A percentile compares a stretch with the other conserved stretches of the same genome.
phyloP scores from a whole-genome alignment of 1,140 invertebrate species.

The Leptinotarsa texana region DNA sequence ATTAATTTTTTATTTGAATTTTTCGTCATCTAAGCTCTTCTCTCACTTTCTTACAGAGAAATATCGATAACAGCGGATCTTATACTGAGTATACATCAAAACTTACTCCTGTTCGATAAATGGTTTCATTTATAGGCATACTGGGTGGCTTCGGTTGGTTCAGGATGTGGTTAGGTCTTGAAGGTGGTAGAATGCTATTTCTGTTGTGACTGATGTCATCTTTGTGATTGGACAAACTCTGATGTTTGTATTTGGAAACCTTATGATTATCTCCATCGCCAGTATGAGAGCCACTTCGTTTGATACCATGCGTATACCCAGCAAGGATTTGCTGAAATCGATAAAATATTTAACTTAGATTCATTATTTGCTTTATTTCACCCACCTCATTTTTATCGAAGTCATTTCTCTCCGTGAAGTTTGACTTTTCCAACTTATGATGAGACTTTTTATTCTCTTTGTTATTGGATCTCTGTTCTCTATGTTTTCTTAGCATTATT shows the following conservation, averaged over 20 bases:
- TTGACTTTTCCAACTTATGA: slow-evolving; percentile 44
- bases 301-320: slow-evolving; percentile 57
- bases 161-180: slow-evolving; percentile 15
- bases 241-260: slow-evolving; percentile 59
- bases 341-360: too few relatives aligned
- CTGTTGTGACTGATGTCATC: slow-evolving; percentile 16
- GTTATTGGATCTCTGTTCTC: slow-evolving; percentile 63
- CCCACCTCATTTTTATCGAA: slow-evolving; percentile 40
- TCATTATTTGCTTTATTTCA: not conserved
- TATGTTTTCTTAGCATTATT: slow-evolving; percentile 71
- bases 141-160: slow-evolving; percentile 20
- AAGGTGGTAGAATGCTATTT: slow-evolving; percentile 5
- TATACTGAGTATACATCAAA: not conserved
- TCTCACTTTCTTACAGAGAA: too few relatives aligned
- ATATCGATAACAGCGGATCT: too few relatives aligned
- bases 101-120: slow-evolving; percentile 34
- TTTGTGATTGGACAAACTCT: slow-evolving; percentile 34
- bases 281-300: slow-evolving; percentile 61
- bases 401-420: slow-evolving; percentile 30
- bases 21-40: too few relatives aligned
- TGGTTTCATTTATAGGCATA: slow-evolving; percentile 25
- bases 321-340: slow-evolving; percentile 20
- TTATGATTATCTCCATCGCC: slow-evolving; percentile 63
- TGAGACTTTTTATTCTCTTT: slow-evolving; percentile 56
- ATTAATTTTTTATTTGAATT: too few relatives aligned